Evolutionary conservation across 30 jellyfish, hydroid and myxozoan genomes (phyloP), one percentile per base, ranked within the genome.

Genomic region (Cassiopea xamachana): DNA sequence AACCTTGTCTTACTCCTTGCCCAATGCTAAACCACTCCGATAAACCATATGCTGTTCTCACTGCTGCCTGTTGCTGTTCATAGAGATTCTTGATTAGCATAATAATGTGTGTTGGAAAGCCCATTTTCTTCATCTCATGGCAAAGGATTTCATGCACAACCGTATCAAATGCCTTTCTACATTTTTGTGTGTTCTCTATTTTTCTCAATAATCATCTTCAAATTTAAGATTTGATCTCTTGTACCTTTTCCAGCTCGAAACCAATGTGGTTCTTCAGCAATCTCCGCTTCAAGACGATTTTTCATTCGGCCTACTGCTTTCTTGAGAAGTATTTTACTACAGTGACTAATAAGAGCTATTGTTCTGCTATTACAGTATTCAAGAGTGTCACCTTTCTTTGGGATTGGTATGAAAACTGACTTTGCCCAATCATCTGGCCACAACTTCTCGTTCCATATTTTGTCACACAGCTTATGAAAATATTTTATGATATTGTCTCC

Each of bases 1-100:
- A 81, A 1, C 97, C 97, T 48, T 91, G 94, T 27, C 90, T 60
- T 12, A 83, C 94, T n/a, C 91, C 93, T 90, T 83, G 59, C 10
- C 55, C 87, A 46, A 90, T 75, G 4, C 60, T 60, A 75, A 81
- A 82, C 90, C 85, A 60, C n/a, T 82, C 86, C 43, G 93, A 81
- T 48, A 58, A 68, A 1, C 90, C 97, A 51, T 82, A 82, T 27
- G 77, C 46, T 39, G 92, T 46, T 73, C 92, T 45, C 48, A 89
- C 92, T 1, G 55, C 75, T 16, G 85, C 92, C 46, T 73, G 49
- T 64, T 89, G 92, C n/a, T 89, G 68, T 1, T 83, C 85, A 75
- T 90, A 90, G 6, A 90, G 74, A 7, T 16, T 68, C 48, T 80
- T 59, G 12, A 89, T 50, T 8, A 89, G 85, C 43, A 48, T 17